These are phyloP conservation scores for Aythya baeri DNA, from an alignment of 2,113 vertebrate genomes.

Conservation along the genomic window DNA sequence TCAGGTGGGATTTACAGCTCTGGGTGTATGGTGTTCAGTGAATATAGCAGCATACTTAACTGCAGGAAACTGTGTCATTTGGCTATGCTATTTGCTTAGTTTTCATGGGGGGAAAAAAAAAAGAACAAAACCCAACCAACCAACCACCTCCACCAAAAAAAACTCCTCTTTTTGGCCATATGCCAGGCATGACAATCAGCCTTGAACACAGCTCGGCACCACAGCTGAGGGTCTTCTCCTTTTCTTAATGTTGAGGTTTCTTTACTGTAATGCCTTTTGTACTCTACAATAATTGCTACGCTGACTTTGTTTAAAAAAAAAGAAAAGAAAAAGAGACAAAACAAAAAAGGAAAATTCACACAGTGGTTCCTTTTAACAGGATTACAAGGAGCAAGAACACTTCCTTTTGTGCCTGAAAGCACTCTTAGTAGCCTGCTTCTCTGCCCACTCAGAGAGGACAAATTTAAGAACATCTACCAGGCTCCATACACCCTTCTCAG, in stretches of 20 bases:
- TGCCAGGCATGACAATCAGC: conserved; percentile 25
- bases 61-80: neutral
- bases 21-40: neutral
- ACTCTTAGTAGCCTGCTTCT: neutral
- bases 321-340: neutral
- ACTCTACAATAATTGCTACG: conserved; percentile 38
- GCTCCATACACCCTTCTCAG: neutral
- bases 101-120: neutral
- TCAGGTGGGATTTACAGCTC: neutral
- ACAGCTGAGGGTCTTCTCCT: neutral
- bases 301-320: neutral
- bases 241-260: neutral
- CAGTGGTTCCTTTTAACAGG: neutral
- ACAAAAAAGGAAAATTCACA: neutral
- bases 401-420: neutral
- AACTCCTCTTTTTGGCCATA: neutral
- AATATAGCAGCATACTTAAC: neutral
- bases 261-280: conserved; percentile 7
- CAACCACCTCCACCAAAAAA: neutral
- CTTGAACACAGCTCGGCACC: conserved; percentile 44
- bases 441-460: neutral
- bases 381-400: neutral
- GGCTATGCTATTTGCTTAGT: neutral
- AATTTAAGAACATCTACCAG: neutral
- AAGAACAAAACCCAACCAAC: neutral